Conservation (phyloP, 2,113 vertebrate genomes). For the Maccullochella peelii region DNA sequence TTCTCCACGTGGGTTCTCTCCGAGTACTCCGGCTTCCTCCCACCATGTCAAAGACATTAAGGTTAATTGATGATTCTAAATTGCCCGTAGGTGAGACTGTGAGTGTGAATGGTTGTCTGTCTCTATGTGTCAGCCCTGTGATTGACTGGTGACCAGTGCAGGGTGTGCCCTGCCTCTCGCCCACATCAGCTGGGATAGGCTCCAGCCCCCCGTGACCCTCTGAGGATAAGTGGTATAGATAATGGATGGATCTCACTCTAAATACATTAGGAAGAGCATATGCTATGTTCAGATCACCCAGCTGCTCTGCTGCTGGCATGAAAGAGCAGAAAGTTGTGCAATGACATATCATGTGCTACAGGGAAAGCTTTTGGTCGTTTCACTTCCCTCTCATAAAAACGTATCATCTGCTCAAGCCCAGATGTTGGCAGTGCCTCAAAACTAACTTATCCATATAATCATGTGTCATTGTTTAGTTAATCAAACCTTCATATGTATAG, state of each 20-base stretch:
- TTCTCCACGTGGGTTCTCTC: too few species aligned
- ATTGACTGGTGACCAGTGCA: too few species aligned
- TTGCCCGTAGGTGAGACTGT: too few species aligned
- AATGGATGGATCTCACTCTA: neutral
- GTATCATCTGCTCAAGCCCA: neutral
- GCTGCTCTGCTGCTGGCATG: conserved; percentile 25
- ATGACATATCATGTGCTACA: conserved; percentile 32
- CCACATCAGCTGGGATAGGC: too few species aligned
- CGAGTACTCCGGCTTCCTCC: too few species aligned
- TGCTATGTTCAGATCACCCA: conserved; percentile 8
- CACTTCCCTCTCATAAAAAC: conserved; percentile 2
- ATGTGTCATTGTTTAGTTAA: neutral
- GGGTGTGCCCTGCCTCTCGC: too few species aligned
- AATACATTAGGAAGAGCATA: neutral
- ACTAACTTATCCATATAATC: neutral
- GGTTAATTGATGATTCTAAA: too few species aligned
- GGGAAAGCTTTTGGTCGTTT: conserved; percentile 13
- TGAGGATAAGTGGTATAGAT: too few species aligned
- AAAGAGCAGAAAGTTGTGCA: conserved; percentile 39
- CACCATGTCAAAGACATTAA: too few species aligned
- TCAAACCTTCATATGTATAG: neutral
- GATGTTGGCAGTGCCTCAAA: neutral
- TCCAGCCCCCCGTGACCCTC: too few species aligned
- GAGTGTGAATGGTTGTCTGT: too few species aligned
- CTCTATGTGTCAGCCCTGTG: too few species aligned